A percentile compares a stretch with the other conserved stretches of the same genome.
phyloP scores from a whole-genome alignment of 2,113 vertebrate genomes.

The Scytalopus superciliaris region DNA sequence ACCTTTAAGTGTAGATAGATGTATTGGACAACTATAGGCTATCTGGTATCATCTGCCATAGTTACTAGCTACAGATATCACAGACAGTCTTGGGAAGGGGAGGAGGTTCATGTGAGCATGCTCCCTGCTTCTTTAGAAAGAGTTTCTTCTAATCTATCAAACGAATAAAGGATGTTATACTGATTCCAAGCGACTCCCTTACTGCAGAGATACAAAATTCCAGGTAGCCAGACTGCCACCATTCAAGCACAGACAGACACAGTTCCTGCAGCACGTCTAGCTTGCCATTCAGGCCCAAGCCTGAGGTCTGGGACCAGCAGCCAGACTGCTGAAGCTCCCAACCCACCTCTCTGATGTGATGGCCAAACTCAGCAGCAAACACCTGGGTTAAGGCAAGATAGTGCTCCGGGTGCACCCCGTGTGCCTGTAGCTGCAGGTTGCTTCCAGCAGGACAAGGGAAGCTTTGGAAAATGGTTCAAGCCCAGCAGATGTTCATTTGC shows the following conservation, averaged over 20 bases:
- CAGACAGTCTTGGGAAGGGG: neutral
- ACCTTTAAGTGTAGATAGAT: neutral
- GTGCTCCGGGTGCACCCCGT: neutral
- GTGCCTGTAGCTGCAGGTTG: neutral
- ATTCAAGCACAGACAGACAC: neutral
- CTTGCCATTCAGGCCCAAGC: neutral
- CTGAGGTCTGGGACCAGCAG: neutral
- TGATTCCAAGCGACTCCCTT: neutral
- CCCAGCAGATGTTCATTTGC: neutral
- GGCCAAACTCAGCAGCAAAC: neutral
- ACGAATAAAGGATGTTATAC: neutral
- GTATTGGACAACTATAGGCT: neutral
- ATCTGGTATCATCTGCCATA: neutral
- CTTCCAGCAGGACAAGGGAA: neutral
- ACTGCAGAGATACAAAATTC: neutral
- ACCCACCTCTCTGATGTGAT: rapidly evolving
- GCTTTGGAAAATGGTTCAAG: rapidly evolving
- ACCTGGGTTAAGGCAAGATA: rapidly evolving
- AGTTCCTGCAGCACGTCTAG: neutral
- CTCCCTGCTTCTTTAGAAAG: neutral
- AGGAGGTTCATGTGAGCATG: rapidly evolving
- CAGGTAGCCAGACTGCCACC: rapidly evolving
- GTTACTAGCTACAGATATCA: neutral
- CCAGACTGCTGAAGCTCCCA: neutral
- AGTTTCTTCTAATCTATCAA: neutral